A percentile compares a stretch with the other conserved stretches of the same genome.
Evolutionary conservation across 2,888 invertebrate genomes (phyloP).

Genomic region (Drosophila meridionalis): DNA sequence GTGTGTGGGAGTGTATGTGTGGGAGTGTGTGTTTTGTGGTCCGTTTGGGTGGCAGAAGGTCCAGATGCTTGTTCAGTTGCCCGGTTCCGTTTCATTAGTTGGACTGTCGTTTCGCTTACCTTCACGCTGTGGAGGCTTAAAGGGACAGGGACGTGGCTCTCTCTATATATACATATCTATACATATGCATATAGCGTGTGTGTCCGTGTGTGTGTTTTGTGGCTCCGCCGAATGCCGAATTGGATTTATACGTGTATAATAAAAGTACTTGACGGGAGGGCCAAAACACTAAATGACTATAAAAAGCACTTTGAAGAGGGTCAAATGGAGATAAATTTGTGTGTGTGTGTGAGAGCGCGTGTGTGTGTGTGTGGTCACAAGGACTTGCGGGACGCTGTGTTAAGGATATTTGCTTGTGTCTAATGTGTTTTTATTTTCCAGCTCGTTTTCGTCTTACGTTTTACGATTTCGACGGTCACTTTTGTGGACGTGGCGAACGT

Average conservation of each 20-base stretch:
- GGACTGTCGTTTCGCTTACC: conserved; percentile 69
- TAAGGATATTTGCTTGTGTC: conserved; percentile 81
- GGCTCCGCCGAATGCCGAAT: conserved; percentile 76
- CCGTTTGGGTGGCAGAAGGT: conserved; percentile 68
- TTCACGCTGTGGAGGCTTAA: conserved; percentile 44
- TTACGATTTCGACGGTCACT: conserved; percentile 80
- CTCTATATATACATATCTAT: conserved; percentile 17
- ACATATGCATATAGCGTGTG: conserved; percentile 16
- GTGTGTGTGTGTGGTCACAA: conserved; percentile 51
- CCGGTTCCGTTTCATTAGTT: conserved; percentile 77
- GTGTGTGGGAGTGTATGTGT: conserved; percentile 43
- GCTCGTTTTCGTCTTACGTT: conserved; percentile 80
- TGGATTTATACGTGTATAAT: conserved; percentile 82
- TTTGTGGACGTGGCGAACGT: conserved; percentile 62
- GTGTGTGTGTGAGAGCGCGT: conserved; percentile 45
- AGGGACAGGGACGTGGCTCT: conserved; percentile 31
- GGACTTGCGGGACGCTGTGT: conserved; percentile 47
- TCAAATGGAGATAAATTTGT: conserved; percentile 86
- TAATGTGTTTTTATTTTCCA: conserved; percentile 82
- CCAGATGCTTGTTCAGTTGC: conserved; percentile 57
- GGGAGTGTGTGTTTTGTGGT: conserved; percentile 54
- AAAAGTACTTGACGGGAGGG: conserved; percentile 82
- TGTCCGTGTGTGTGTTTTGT: conserved; percentile 46
- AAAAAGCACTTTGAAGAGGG: conserved; percentile 85
- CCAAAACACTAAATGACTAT: conserved; percentile 83